phyloP scores from a whole-genome alignment of 1,140 invertebrate genomes.

The Acyrthosiphon pisum region DNA sequence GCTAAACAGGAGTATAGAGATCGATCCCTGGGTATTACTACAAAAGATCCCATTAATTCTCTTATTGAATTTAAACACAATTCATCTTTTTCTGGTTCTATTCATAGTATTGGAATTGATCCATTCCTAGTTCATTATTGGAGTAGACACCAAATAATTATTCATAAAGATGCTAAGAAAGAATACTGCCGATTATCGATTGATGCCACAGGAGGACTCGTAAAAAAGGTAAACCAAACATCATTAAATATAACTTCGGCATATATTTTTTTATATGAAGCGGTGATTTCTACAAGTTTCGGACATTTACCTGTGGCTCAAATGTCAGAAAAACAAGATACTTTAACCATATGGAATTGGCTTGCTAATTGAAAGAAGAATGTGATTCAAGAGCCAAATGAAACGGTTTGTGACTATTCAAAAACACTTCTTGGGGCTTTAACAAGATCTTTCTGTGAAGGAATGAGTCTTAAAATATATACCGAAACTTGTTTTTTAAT shows the following conservation, averaged over 20 bases:
- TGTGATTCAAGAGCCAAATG: not conserved
- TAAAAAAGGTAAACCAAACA: not conserved
- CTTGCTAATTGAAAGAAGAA: not conserved
- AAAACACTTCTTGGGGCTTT: not conserved
- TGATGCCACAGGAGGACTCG: not conserved
- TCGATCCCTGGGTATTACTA: too few relatives aligned
- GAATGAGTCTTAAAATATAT: not conserved
- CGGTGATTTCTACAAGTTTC: not conserved
- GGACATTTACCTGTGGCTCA: not conserved
- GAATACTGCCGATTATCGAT: not conserved
- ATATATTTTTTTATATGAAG: not conserved
- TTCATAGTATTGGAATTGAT: not conserved
- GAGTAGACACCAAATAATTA: not conserved
- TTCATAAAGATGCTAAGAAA: not conserved
- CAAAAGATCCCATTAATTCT: too few relatives aligned
- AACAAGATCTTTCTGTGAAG: not conserved
- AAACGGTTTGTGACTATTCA: not conserved
- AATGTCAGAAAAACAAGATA: slow-evolving; percentile 13
- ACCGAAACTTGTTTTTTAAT: not conserved
- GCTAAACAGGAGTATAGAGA: too few relatives aligned
- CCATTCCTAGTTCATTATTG: not conserved
- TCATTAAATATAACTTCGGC: not conserved
- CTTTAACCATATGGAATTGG: not conserved
- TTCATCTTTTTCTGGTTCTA: not conserved
- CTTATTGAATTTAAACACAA: not conserved